Base-by-base conservation (phyloP, 1,140 invertebrate genomes). In the Drosophila arizonae region DNA sequence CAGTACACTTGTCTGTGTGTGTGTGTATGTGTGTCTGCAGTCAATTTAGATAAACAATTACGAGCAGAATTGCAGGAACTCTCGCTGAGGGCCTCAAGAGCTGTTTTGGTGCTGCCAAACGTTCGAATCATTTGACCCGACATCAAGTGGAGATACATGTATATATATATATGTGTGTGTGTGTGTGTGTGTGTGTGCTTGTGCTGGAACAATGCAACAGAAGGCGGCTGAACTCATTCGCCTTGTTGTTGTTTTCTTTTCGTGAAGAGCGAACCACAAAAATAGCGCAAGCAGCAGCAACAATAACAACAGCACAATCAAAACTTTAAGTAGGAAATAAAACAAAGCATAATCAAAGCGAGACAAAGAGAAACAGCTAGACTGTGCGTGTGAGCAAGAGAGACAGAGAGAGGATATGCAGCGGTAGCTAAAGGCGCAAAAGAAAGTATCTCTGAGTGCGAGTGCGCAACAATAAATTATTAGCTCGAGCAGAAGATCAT, bases 1-100 rank as follows among this genome's bases (percentile, higher is more conserved):
- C 9, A 43, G 54, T 21, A 43, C 8, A 48, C 66, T 39, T 15
- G 21, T 43, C n/a, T 58, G 56, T 39, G 30, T 30, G 26, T 58
- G 41, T 46, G 26, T 46, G 26, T 30, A 4, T 41, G 54, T 36
- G 45, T 11, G 56, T 81, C 77, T 81, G 79, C 77, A 81, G 79
- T 79, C 79, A 79, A 81, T 81, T 79, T 85, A 85, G 81, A 84
- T 84, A 85, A 84, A 85, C 81, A 84, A 85, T 84, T 84, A 84
- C 79, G 81, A 71, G 81, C 70, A 64, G 70, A 85, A 84, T 84
- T 84, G 69, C 70, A 70, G 63, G 33, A 33, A 54, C 48, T 41
- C 17, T 24, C 15, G 36, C 39, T 36, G 28, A 46, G 50, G 15
- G 28, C 33, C 30, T 52, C 43, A 55, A 50, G 28, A 60, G 45